phyloP scores from a whole-genome alignment of 2,888 invertebrate genomes.

The Parnassius apollo region DNA sequence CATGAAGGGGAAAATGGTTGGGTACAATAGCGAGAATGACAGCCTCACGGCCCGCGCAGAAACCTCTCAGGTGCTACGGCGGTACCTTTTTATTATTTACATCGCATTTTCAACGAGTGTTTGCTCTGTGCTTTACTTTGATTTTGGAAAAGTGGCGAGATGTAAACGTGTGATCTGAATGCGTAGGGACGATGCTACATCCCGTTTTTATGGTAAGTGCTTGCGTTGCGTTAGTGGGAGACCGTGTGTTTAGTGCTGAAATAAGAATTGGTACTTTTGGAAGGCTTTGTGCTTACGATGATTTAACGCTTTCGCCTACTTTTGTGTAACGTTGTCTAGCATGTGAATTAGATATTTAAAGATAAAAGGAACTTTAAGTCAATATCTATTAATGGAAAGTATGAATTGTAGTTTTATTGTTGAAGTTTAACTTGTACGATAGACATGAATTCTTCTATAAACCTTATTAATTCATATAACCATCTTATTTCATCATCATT shows the following conservation, averaged over 20 bases:
- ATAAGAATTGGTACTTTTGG: constrained; percentile 28
- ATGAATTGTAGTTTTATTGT: no score
- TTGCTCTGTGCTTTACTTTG: constrained; percentile 76
- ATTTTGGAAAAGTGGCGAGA: constrained; percentile 73
- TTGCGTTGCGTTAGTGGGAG: constrained; percentile 49
- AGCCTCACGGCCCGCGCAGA: constrained; percentile 45
- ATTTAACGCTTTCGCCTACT: constrained; percentile 16
- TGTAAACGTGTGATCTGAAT: constrained; percentile 75
- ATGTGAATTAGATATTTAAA: no score
- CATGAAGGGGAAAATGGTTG: constrained; percentile 59
- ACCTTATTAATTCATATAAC: no score
- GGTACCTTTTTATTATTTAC: constrained; percentile 79
- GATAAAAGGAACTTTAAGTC: no score
- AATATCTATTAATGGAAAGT: no score
- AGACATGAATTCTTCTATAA: no score
- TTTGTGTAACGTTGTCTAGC: constrained; percentile 22
- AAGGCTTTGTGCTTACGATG: constrained; percentile 23
- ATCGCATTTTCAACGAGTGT: constrained; percentile 79
- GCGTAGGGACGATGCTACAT: constrained; percentile 47
- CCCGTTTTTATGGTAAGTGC: constrained; percentile 61
- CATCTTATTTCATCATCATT: no score
- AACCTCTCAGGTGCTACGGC: constrained; percentile 52
- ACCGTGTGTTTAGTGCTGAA: constrained; percentile 36
- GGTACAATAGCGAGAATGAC: constrained; percentile 69
- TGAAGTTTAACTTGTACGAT: no score